Evolutionary conservation across 2,888 invertebrate genomes (phyloP), one percentile per base, ranked within the genome.

Genomic region (Cyclophora punctaria): DNA sequence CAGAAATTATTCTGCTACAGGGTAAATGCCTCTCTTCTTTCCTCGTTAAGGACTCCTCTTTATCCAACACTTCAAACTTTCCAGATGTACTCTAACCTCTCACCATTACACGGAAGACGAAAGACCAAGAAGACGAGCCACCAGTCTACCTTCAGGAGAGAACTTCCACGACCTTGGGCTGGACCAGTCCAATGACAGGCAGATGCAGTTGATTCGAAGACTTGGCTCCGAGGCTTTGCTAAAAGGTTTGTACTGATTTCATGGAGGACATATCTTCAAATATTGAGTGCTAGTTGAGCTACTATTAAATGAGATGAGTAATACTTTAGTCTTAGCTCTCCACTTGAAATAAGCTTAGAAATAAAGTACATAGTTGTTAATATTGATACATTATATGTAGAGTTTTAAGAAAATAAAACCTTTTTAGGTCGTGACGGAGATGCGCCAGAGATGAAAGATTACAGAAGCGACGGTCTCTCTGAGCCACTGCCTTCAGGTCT

Each of bases 91-190:
- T 0, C 49, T 83, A 41, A 71, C 73, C 42, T 64, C 80, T 3
- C 78, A 82, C 48, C 80, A 80, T 41, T 70, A 67, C 35, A 63
- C 67, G 0, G 87, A 85, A 48, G 87, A 85, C 35, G 83, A 84
- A 7, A 68, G 78, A 7, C 80, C 83, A 0, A 64, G 80, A 0
- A 63, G 85, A 44, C 69, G 82, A 3, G 78, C 80, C 2, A 73
- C 78, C 1, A 80, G 80, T 34, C 63, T 88, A 3, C 88, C 82
- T 34, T 84, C 88, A 1, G 88, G 86, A 2, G 88, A 88, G 59
- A 88, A 87, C 66, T 88, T 73, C 55, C 86, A 81, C 51, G 88
- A 88, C 56, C 60, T 88, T 4, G 88, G 84, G 0, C 61, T 87
- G 3, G 88, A 88, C 52, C 78, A 73, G 57, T 78, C 84, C 0